phyloP scores from a whole-genome alignment of 2,888 invertebrate genomes.

The Campoletis raptor region DNA sequence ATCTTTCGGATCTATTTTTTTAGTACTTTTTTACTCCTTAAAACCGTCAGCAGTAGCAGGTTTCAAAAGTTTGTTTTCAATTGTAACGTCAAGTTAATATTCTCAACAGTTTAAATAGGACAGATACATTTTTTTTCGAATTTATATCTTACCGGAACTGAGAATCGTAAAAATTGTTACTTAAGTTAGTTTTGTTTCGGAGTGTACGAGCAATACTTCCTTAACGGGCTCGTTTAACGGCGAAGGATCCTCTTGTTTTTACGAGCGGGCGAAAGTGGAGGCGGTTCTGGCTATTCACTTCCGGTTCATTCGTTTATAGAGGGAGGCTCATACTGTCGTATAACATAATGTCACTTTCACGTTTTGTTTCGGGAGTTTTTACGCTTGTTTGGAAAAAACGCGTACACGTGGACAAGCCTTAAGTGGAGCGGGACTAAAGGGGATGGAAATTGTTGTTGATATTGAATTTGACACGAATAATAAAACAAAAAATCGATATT shows the following conservation, averaged over 20 bases:
- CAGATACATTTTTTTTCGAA: background rate
- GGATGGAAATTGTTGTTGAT: background rate
- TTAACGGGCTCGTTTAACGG: constrained; percentile 47
- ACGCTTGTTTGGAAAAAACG: background rate
- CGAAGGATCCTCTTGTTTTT: constrained; percentile 63
- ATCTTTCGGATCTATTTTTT: background rate
- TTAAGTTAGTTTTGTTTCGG: background rate
- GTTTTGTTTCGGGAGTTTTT: constrained; percentile 2
- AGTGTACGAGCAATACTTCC: constrained; percentile 16
- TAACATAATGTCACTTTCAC: constrained; percentile 7
- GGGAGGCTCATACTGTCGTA: constrained; percentile 5
- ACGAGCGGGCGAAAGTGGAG: constrained; percentile 60
- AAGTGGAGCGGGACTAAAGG: background rate
- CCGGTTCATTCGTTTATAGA: constrained; percentile 59
- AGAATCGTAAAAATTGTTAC: background rate
- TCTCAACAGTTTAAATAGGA: background rate
- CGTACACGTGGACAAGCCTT: background rate
- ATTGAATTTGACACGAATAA: background rate
- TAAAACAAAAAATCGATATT: constrained; percentile 24
- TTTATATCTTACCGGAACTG: background rate
- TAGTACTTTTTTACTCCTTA: background rate
- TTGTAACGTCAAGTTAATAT: too few relatives aligned
- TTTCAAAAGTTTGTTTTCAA: too few relatives aligned
- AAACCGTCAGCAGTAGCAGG: too few relatives aligned
- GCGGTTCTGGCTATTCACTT: constrained; percentile 56